Percentiles rank a stretch among this genome's conserved stretches.
These are phyloP conservation scores for Andrena camellia DNA, from an alignment of 2,888 invertebrate genomes.

Conservation along the genomic window DNA sequence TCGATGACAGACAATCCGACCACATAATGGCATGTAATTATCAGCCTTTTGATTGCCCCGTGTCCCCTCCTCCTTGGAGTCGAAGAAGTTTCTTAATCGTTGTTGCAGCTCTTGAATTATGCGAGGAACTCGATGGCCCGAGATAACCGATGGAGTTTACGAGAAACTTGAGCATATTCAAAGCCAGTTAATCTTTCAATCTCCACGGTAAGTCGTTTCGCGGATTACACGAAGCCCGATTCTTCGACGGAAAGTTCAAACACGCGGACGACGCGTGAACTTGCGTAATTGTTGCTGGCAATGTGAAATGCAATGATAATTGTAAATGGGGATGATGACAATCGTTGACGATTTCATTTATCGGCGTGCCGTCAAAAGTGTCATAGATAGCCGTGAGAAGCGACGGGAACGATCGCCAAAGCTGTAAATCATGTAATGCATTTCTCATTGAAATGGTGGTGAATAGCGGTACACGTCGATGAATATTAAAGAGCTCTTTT, in stretches of 20 bases:
- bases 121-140: too few species aligned
- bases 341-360: slow-evolving; percentile 9
- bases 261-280: too few species aligned
- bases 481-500: slow-evolving; percentile 46
- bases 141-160: neutral
- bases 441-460: slow-evolving; percentile 26
- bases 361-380: neutral
- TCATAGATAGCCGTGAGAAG: slow-evolving; percentile 25
- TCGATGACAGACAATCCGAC: slow-evolving; percentile 26
- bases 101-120: neutral
- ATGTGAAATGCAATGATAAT: neutral
- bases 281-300: slow-evolving; percentile 10
- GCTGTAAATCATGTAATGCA: slow-evolving; percentile 56
- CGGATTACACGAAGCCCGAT: neutral
- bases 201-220: too few species aligned
- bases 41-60: neutral
- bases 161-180: neutral
- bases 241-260: neutral
- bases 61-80: neutral
- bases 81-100: neutral
- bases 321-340: neutral
- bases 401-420: slow-evolving; percentile 4
- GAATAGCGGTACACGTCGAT: slow-evolving; percentile 26
- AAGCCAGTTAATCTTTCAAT: neutral
- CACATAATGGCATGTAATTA: slow-evolving; percentile 31